A percentile compares a stretch with the other conserved stretches of the same genome.
These are phyloP conservation scores for Parazoanthus darwini DNA, from an alignment of 92 coral and sea anemone genomes.

Conservation along the genomic window DNA sequence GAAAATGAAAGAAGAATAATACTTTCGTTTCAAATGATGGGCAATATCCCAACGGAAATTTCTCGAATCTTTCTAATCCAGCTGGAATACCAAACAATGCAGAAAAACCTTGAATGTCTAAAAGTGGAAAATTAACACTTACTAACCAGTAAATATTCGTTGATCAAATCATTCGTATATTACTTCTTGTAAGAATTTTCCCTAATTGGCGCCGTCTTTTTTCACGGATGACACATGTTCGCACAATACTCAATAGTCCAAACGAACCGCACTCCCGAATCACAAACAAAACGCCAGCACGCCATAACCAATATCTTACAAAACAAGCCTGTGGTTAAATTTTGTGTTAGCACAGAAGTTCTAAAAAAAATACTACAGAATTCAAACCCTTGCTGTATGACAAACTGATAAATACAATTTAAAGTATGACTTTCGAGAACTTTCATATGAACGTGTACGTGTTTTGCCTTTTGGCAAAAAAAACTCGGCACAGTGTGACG, in stretches of 20 bases:
- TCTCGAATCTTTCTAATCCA: background rate
- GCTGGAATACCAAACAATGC: background rate
- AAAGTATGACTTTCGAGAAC: background rate
- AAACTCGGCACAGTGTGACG: background rate
- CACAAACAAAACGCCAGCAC: constrained; percentile 4
- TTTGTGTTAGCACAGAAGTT: background rate
- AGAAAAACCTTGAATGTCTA: background rate
- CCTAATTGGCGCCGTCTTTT: background rate
- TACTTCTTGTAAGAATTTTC: background rate
- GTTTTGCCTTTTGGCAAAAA: background rate
- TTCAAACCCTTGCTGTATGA: background rate
- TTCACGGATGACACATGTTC: constrained; percentile 16
- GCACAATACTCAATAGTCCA: background rate
- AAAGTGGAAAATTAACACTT: background rate
- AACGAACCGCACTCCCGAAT: background rate
- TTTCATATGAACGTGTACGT: background rate
- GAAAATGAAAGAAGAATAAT: background rate
- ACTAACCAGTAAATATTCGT: background rate
- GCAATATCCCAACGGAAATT: constrained; percentile 35
- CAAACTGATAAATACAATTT: background rate
- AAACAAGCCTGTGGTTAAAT: background rate
- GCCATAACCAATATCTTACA: background rate
- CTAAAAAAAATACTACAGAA: background rate
- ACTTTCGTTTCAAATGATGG: background rate
- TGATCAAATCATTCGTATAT: background rate